These are phyloP conservation scores for Cheilosia scutellata DNA, from an alignment of 2,888 invertebrate species.

Conservation along the genomic window DNA sequence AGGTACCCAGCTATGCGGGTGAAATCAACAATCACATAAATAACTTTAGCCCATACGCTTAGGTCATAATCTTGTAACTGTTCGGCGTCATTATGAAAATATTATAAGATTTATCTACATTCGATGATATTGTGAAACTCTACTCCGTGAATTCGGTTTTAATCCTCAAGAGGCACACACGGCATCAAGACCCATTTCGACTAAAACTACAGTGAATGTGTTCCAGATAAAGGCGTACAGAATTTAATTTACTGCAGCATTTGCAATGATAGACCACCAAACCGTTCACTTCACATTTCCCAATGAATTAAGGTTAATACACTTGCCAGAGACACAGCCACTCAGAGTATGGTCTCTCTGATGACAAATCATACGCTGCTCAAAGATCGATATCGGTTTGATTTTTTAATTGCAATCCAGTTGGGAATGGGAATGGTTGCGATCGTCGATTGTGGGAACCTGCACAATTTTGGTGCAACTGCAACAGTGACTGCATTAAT, in stretches of 20 bases:
- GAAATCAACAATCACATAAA: no score
- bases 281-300: slow-evolving; percentile 64
- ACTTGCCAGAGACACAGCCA: slow-evolving; percentile 22
- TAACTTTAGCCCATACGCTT: no score
- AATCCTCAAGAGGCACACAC: slow-evolving; percentile 36
- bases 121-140: not conserved
- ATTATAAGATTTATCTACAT: not conserved
- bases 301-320: slow-evolving; percentile 59
- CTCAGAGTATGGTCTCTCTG: slow-evolving; percentile 36
- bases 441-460: slow-evolving; percentile 45
- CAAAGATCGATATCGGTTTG: slow-evolving; percentile 58
- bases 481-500: slow-evolving; percentile 10
- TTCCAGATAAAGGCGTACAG: slow-evolving; percentile 39
- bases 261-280: slow-evolving; percentile 44
- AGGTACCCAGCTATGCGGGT: no score
- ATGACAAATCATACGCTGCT: slow-evolving; percentile 69
- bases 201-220: slow-evolving; percentile 18
- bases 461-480: slow-evolving; percentile 32
- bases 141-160: not conserved
- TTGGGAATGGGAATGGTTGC: slow-evolving; percentile 51
- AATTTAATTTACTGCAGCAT: slow-evolving; percentile 49
- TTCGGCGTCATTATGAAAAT: not conserved
- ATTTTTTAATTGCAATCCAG: slow-evolving; percentile 65
- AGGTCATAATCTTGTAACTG: no score
- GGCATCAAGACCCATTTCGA: slow-evolving; percentile 23